Evolutionary conservation across 1,140 invertebrate species (phyloP).

Genomic region (Drosophila kikkawai): DNA sequence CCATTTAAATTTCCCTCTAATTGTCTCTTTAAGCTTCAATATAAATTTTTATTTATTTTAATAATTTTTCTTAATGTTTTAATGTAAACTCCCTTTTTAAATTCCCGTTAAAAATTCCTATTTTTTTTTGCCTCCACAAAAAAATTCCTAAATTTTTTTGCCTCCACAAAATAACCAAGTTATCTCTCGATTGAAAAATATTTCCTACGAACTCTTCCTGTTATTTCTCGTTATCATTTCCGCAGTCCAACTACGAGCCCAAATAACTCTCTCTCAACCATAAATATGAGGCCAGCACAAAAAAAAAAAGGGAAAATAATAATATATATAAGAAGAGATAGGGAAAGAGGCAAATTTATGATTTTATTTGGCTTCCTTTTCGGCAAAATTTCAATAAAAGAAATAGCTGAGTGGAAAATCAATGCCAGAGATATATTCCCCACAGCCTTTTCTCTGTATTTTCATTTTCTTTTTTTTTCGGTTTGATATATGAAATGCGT

Average conservation of each 20-base stretch:
- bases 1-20: too few species aligned
- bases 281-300: slow-evolving; percentile 23
- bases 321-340: background rate
- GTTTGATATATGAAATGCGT: slow-evolving; percentile 70
- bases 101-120: background rate
- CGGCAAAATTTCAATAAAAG: slow-evolving; percentile 25
- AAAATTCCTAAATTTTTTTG: background rate
- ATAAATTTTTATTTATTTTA: too few species aligned
- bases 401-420: slow-evolving; percentile 48
- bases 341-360: slow-evolving; percentile 30
- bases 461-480: slow-evolving; percentile 3
- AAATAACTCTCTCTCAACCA: slow-evolving; percentile 23
- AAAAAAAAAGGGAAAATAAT: background rate
- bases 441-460: background rate
- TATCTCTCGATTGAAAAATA: slow-evolving; percentile 17
- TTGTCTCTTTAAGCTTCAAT: too few species aligned
- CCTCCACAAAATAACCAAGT: background rate
- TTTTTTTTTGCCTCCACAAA: background rate
- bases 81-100: background rate
- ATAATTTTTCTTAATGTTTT: background rate
- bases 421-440: slow-evolving; percentile 38
- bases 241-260: slow-evolving; percentile 16
- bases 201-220: slow-evolving; percentile 21
- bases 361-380: slow-evolving; percentile 42
- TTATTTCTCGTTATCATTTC: slow-evolving; percentile 40